These are phyloP conservation scores for Nyctibius grandis DNA, from an alignment of 2,797 vertebrate species.

Conservation along the genomic window DNA sequence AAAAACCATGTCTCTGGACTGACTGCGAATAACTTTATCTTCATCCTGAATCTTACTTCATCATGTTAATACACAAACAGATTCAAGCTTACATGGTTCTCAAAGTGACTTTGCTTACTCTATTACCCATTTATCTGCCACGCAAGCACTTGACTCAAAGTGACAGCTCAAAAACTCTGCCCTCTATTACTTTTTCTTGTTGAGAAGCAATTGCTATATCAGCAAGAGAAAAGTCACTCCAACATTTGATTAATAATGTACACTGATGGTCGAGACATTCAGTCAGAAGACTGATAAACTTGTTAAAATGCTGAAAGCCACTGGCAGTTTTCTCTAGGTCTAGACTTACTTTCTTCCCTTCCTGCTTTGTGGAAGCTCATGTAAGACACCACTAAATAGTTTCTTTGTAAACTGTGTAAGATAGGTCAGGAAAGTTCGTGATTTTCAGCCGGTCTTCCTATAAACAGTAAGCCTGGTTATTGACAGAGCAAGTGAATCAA, in stretches of 20 bases:
- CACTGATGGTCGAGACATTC: background rate
- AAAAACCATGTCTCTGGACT: background rate
- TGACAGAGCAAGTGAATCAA: background rate
- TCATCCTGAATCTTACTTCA: slow-evolving; percentile 9
- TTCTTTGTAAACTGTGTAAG: background rate
- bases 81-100: background rate
- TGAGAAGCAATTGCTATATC: slow-evolving; percentile 36
- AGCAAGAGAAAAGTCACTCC: slow-evolving; percentile 40
- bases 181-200: slow-evolving; percentile 48
- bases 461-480: background rate
- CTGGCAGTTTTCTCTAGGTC: background rate
- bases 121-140: slow-evolving; percentile 44
- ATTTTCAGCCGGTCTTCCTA: background rate
- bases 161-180: slow-evolving; percentile 44
- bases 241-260: slow-evolving; percentile 36
- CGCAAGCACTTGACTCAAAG: background rate
- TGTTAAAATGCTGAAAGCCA: background rate
- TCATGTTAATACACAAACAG: slow-evolving; percentile 19
- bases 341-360: background rate
- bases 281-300: background rate
- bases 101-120: slow-evolving; percentile 61
- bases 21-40: slow-evolving; percentile 29
- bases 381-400: background rate
- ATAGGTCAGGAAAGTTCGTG: background rate
- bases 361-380: background rate